Conservation (phyloP, 2,888 invertebrate genomes). For the Scelioninae gen. 2 region DNA sequence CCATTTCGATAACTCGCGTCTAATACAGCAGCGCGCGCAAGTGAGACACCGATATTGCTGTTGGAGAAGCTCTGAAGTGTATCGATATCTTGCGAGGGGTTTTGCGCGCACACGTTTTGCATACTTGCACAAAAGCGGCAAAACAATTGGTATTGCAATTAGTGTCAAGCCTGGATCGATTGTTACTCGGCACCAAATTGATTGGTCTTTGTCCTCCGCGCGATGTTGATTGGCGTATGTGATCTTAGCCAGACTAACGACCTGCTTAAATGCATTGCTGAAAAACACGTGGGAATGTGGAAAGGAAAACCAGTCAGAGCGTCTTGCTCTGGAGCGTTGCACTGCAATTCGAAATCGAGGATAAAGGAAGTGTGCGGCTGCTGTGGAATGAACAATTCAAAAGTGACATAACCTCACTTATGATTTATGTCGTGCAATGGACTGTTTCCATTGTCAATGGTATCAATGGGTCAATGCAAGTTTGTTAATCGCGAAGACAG, state of each 20-base stretch:
- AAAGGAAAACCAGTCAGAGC: too few relatives aligned
- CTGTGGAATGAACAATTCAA: too few relatives aligned
- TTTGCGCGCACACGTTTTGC: conserved; percentile 46
- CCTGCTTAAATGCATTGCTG: conserved; percentile 53
- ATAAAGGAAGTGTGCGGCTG: too few relatives aligned
- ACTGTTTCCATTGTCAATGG: too few relatives aligned
- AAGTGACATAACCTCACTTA: too few relatives aligned
- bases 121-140: conserved; percentile 56
- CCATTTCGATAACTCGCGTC: conserved; percentile 47
- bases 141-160: conserved; percentile 57
- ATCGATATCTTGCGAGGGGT: conserved; percentile 31
- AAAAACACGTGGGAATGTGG: too few relatives aligned
- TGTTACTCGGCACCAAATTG: conserved; percentile 34
- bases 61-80: conserved; percentile 40
- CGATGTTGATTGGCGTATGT: conserved; percentile 16
- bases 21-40: conserved; percentile 7
- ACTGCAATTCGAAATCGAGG: too few relatives aligned
- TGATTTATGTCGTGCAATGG: too few relatives aligned
- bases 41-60: conserved; percentile 22
- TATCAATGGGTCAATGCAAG: too few relatives aligned
- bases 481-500: too few relatives aligned
- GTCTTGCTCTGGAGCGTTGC: too few relatives aligned
- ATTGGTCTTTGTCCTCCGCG: conserved; percentile 48
- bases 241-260: conserved; percentile 34
- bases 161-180: conserved; percentile 57